These are phyloP conservation scores for Carcina quercana DNA, from an alignment of 2,888 invertebrate genomes.

Conservation along the genomic window DNA sequence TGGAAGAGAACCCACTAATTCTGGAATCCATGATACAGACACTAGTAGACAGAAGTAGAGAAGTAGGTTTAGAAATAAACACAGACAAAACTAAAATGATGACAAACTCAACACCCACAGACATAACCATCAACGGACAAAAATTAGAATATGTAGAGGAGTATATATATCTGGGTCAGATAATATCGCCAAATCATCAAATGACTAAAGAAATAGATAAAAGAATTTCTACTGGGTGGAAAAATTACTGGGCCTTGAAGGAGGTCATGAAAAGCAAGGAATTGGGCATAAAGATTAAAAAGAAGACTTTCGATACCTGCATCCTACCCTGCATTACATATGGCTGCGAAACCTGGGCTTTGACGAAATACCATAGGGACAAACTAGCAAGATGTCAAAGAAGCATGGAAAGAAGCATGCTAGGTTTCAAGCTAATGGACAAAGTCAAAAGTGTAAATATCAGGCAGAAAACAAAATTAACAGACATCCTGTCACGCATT, in stretches of 20 bases:
- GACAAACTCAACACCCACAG: slow-evolving; percentile 7
- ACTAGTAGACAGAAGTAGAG: neutral
- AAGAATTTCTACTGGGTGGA: slow-evolving; percentile 13
- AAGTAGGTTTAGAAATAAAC: slow-evolving; percentile 1
- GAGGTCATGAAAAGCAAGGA: slow-evolving; percentile 14
- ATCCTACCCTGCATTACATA: slow-evolving; percentile 9
- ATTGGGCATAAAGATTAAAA: slow-evolving; percentile 1
- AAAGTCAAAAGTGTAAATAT: neutral
- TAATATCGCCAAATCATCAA: slow-evolving; percentile 10
- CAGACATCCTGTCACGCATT: too few relatives aligned
- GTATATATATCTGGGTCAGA: slow-evolving; percentile 17
- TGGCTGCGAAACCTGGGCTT: slow-evolving; percentile 8
- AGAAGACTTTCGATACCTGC: slow-evolving; percentile 10
- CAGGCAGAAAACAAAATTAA: neutral
- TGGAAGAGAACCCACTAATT: slow-evolving; percentile 2
- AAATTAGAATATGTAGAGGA: slow-evolving; percentile 14
- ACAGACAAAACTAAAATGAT: slow-evolving; percentile 9
- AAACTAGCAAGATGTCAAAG: slow-evolving; percentile 5
- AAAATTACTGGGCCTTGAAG: slow-evolving; percentile 12
- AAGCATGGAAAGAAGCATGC: slow-evolving; percentile 8
- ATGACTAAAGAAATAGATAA: slow-evolving; percentile 15
- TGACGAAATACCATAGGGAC: neutral
- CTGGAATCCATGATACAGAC: neutral
- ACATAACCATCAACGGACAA: slow-evolving; percentile 1
- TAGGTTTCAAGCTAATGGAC: slow-evolving; percentile 2